Evolutionary conservation across 2,888 invertebrate species (phyloP), one percentile per base, ranked within the genome.

Genomic region (Chamaedrilus cognettii): DNA sequence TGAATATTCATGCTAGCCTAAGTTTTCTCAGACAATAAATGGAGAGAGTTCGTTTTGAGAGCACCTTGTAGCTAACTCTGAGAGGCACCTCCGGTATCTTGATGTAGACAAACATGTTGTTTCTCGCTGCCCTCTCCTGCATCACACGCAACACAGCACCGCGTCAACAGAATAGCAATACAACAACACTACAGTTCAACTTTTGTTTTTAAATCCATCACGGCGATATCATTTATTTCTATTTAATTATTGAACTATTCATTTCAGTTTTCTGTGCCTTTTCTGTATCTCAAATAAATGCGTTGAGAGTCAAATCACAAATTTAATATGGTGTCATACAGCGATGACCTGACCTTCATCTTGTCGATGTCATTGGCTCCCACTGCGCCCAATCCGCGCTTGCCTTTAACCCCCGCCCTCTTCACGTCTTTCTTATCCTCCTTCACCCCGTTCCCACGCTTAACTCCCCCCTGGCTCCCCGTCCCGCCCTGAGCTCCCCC

Each of bases 61-160:
- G 49, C 11, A 85, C 85, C 80, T 86, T 86, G 75, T 86, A 86
- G 55, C 85, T 85, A 32, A 86, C 93, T 64, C 93, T 88, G 51
- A 96, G 91, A 0, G 94, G 93, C 19, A 99, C 96, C 85, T 98
- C 97, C 0, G 98, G 97, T 15, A 87, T 96, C 87, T 99, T 99
- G 52, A 99, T 96, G 85, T 97, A 99, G 75, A 97, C 93, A 83
- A 99, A 99, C 60, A 97, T 87, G 85, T 98, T 98, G 86, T 99
- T 99, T 84, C 96, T 95, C 76, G 97, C 96, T 0, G 99, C 99
- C 70, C 99, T 88, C 83, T 98, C 96, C 89, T 93, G 85, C 57
- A n/a, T n/a, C n/a, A 57, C 19, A 66, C 4, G 31, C 3, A 33
- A 34, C 63, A 42, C 42, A 42, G 19, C 42, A 42, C 11, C 42